Evolutionary conservation across 53 echinoderm and acorn worm genomes (phyloP), one percentile per base, ranked within the genome.

Genomic region (Temnopleurus reevesii): DNA sequence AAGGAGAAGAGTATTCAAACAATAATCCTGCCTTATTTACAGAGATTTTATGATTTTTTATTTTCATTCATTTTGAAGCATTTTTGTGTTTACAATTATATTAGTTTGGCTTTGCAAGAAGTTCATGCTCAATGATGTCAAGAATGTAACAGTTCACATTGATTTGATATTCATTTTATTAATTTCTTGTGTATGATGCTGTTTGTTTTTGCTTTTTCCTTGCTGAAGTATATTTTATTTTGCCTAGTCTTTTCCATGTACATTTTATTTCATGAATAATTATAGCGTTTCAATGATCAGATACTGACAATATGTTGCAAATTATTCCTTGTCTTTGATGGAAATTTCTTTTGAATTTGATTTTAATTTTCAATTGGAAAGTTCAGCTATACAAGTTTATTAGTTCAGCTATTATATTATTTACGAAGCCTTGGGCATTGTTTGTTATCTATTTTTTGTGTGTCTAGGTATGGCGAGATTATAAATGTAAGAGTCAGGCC

Each of bases 171-270:
- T 29, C 77, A 77, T 77, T 10, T 51, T 79, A 45, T 79, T 49
- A 79, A 38, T 79, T 49, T 28, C 23, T 26, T 35, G 29, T 79
- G 15, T 10, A 10, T 51, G 53, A 51, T 46, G 13, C 79, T 79
- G 9, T 15, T n/a, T n/a, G n/a, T n/a, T n/a, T 28, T 17, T 49
- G 12, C 30, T 27, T 47, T 79, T 49, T 45, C 15, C 1, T 79
- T 79, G 79, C 79, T 79, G 79, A 79, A 79, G 13, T 38, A 71
- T 79, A 47, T 79, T 23, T 79, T 79, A 51, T 79, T 35, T 79
- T 79, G 49, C 79, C 49, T 49, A 28, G 46, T 46, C 79, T 47
- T 79, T 79, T 49, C 28, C 47, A 28, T 18, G 46, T 79, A 23
- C 29, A 26, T 79, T 49, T 79, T 7, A 79, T 79, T 79, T 79